Conservation (phyloP, 1,140 invertebrate species). For the Acromyrmex charruanus region DNA sequence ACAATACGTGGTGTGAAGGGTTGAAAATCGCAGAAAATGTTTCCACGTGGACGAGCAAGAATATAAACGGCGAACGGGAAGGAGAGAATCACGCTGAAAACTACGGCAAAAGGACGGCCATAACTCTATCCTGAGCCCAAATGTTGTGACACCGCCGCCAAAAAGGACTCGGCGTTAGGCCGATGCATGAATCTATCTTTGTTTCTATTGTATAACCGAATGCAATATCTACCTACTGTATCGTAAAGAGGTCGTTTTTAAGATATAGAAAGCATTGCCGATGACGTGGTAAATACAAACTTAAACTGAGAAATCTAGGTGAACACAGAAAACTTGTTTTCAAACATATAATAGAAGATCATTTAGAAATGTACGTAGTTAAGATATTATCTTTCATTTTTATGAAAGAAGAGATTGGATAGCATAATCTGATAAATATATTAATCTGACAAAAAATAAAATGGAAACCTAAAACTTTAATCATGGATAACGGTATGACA, state of each 20-base stretch:
- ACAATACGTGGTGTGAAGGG: not conserved
- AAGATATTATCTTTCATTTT: not conserved
- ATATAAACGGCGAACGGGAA: constrained; percentile 21
- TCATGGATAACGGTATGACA: not conserved
- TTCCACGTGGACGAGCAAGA: constrained; percentile 46
- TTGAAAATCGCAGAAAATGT: constrained; percentile 43
- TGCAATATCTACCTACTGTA: not conserved
- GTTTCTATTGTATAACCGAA: constrained; percentile 50
- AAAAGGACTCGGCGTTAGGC: constrained; percentile 48
- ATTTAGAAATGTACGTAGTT: not conserved
- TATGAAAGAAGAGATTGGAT: not conserved
- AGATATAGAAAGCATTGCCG: not conserved
- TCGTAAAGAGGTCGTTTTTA: not conserved
- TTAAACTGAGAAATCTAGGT: constrained; percentile 1
- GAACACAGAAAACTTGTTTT: not conserved
- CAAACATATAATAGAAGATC: not conserved
- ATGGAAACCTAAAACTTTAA: not conserved
- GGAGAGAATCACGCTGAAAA: constrained; percentile 47
- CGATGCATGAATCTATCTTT: constrained; percentile 52
- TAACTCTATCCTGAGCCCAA: constrained; percentile 71
- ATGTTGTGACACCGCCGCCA: constrained; percentile 72
- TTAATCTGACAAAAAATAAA: not conserved
- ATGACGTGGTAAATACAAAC: constrained; percentile 31
- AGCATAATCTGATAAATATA: not conserved
- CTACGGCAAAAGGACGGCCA: constrained; percentile 62